Base-by-base conservation (phyloP, 2,888 invertebrate species). In the Drosophila anomalata region DNA sequence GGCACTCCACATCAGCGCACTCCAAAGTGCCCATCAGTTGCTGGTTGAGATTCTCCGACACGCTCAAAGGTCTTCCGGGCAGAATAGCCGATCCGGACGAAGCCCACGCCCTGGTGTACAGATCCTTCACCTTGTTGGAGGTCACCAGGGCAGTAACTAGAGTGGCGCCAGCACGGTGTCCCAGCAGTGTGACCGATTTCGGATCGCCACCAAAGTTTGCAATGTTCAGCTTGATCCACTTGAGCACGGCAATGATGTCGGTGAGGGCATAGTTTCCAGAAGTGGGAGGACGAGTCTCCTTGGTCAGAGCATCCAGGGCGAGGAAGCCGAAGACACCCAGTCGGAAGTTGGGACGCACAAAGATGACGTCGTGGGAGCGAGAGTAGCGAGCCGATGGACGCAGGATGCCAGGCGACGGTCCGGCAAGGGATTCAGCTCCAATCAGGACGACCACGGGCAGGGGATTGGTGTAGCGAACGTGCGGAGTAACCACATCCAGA, bases 201-300 rank as follows among this genome's bases (percentile, higher is more conserved):
- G 94, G 94, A 89, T 97, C 95, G 0, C 97, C 97, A 0, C 97
- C 97, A 87, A 97, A 97, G 89, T 96, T 94, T 61, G 94, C 94
- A 48, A 97, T 96, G 89, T 97, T 97, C 75, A 94, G 91, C 68
- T 96, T 93, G 2, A 97, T 94, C 97, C 97, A 97, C 65, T 94
- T 93, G 17, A 97, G 92, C 0, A 94, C 96, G 0, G 94, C 94
- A 12, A 97, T 89, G 65, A 97, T 94, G 89, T 97, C 97, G 1
- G 96, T 95, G 0, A 97, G 93, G 0, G 95, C 97, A 88, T 97
- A 97, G 91, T 97, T 97, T 31, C 97, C 97, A 0, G 97, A 96
- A 0, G 95, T 95, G 29, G 93, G 94, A 0, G 96, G 96, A 89
- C 96, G 95, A 20, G 94, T 93, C 0, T 94, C 93, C 78, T 94